Evolutionary conservation across 2,113 vertebrate species (phyloP), one percentile per base, ranked within the genome.

Genomic region (Rhynchomys soricoides): DNA sequence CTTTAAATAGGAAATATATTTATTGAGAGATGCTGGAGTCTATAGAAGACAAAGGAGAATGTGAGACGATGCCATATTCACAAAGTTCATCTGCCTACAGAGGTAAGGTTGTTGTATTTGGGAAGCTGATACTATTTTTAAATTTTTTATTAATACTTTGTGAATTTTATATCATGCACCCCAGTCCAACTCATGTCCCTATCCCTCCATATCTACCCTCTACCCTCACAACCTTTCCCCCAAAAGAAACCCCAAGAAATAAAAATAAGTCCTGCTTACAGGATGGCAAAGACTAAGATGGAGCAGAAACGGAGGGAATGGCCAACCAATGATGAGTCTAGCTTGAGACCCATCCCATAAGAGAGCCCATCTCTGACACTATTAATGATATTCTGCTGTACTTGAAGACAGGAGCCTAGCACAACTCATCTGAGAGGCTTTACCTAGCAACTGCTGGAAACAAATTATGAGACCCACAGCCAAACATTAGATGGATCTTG

Each of bases 1-100:
- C n/a, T 43, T 83, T 62, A 62, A 43, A 59, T 43, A 95, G 87
- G 48, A 88, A 95, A 64, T 15, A 86, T 70, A 93, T 52, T 95
- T 24, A 86, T 29, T 87, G 24, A 93, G 73, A 75, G 31, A 64
- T 91, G 55, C 78, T 93, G 7, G 48, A 81, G n/a, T 95, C 55
- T 66, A 91, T 0, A 52, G 50, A 70, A n/a, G 43, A 77, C 55
- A 95, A 50, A 95, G 24, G 71, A 89, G 40, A 95, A 81, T 40
- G 24, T 62, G n/a, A 96, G n/a, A 78, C 29, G 82, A 83, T 59
- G 74, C 31, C 83, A 81, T 31, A 70, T 74, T 95, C 17, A 95
- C 68, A 78, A 45, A 89, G 64, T 85, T 94, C 34, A 92, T 83
- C 79, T 94, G 50, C 24, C 79, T 70, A 24, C 90, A 73, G 89